phyloP scores from a whole-genome alignment of 1,140 invertebrate species.

The Tetragonula clypearis region DNA sequence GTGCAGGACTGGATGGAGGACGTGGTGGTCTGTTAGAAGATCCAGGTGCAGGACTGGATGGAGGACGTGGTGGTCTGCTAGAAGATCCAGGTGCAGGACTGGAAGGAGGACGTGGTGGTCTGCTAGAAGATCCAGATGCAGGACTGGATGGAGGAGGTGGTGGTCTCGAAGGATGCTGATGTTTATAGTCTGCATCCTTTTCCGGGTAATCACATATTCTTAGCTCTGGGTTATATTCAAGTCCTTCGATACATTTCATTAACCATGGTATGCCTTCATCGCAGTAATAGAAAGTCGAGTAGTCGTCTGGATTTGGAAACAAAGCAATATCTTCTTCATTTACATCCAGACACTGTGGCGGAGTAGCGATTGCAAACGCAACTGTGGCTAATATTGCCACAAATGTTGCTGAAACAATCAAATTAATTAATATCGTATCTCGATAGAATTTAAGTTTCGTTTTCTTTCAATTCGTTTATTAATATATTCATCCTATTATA shows the following conservation, averaged over 20 bases:
- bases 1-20: too few species aligned
- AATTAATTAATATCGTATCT: background rate
- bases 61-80: background rate
- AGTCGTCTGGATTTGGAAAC: constrained; percentile 20
- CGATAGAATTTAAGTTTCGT: background rate
- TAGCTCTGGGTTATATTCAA: background rate
- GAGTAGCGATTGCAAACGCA: too few species aligned
- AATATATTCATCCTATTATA: background rate
- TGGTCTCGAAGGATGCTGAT: background rate
- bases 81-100: too few species aligned
- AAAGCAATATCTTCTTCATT: background rate
- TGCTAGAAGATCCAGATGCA: too few species aligned
- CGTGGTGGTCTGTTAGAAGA: background rate
- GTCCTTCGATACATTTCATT: background rate
- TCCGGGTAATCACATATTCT: background rate
- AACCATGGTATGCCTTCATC: background rate
- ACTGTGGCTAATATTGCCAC: background rate
- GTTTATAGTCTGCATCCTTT: background rate
- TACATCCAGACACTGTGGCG: background rate
- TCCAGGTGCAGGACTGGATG: background rate
- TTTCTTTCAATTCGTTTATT: too few species aligned
- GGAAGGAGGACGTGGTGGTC: too few species aligned
- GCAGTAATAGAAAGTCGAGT: background rate
- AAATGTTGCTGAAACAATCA: background rate
- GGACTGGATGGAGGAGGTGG: background rate